phyloP scores from a whole-genome alignment of 2,888 invertebrate species.

The Allacma fusca region DNA sequence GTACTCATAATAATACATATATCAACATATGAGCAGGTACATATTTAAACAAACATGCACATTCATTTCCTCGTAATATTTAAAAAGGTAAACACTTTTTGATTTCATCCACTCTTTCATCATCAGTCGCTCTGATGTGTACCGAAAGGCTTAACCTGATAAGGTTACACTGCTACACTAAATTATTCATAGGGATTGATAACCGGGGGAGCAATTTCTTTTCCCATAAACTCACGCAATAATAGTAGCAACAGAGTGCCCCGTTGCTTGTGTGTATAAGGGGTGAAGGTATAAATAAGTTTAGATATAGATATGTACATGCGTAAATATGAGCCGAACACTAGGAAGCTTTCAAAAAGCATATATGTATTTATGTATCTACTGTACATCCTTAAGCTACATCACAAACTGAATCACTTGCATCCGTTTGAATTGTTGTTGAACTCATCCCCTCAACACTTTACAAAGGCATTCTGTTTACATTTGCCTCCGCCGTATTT shows the following conservation, averaged over 20 bases:
- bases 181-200: conserved; percentile 11
- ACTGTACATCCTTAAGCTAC: no score
- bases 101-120: neutral
- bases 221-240: conserved; percentile 10
- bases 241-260: neutral
- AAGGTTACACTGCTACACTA: neutral
- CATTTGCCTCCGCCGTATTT: neutral
- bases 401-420: neutral
- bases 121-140: neutral
- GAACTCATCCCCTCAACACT: conserved; percentile 7
- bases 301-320: no score
- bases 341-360: no score
- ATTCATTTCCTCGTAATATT: neutral
- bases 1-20: no score
- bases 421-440: neutral
- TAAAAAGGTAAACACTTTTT: neutral
- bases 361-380: no score
- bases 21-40: no score
- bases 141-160: conserved; percentile 8
- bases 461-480: neutral
- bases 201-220: conserved; percentile 2
- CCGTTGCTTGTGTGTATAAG: no score
- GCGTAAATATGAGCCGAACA: no score
- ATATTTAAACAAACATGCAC: no score
- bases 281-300: no score